Evolutionary conservation across 2,113 vertebrate genomes (phyloP).

Genomic region (Machaerirhynchus nigripectus): DNA sequence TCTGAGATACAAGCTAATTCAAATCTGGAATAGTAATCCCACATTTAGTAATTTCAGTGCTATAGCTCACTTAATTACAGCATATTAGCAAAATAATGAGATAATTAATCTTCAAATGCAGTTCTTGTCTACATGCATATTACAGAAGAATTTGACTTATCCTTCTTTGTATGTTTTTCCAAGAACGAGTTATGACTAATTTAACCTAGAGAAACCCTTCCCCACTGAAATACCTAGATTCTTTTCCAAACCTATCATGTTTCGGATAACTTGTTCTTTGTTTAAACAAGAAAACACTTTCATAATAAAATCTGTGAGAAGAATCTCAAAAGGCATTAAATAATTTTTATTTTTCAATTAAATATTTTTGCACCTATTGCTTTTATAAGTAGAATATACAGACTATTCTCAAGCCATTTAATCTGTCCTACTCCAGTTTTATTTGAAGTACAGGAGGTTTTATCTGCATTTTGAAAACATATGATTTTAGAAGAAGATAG

Average conservation of each 20-base stretch:
- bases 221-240: constrained; percentile 49
- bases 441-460: not conserved
- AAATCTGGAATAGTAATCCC: constrained; percentile 51
- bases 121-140: constrained; percentile 47
- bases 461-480: not conserved
- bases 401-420: not conserved
- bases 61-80: constrained; percentile 65
- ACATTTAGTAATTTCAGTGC: constrained; percentile 66
- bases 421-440: not conserved
- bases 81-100: constrained; percentile 68
- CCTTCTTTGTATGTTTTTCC: constrained; percentile 66
- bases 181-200: constrained; percentile 76
- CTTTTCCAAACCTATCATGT: constrained; percentile 52
- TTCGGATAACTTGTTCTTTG: constrained; percentile 40
- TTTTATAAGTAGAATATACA: not conserved
- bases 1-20: constrained; percentile 42
- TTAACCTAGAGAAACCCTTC: constrained; percentile 60
- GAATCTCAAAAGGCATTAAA: constrained; percentile 13
- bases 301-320: constrained; percentile 33
- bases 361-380: not conserved
- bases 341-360: not conserved
- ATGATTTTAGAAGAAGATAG: not conserved
- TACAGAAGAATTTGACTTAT: constrained; percentile 67
- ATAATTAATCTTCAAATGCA: constrained; percentile 71
- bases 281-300: constrained; percentile 61